Conservation (phyloP, 2,113 vertebrate genomes). For the Carassius carassius region DNA sequence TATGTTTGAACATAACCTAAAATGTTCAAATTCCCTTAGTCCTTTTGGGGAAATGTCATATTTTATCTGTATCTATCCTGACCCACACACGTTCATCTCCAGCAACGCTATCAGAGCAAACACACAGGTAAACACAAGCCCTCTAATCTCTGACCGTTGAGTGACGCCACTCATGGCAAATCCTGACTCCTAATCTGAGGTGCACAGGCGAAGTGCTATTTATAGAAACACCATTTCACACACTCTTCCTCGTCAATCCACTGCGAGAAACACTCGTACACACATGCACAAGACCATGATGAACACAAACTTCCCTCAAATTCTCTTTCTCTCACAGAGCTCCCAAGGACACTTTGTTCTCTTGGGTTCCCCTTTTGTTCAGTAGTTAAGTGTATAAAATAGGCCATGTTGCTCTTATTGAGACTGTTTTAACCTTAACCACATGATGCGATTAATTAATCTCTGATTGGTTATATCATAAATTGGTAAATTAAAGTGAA, state of each 20-base stretch:
- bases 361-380: slow-evolving; percentile 16
- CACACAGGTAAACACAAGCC: slow-evolving; percentile 36
- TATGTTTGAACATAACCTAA: background rate
- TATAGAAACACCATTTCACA: slow-evolving; percentile 48
- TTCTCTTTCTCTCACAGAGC: slow-evolving; percentile 4
- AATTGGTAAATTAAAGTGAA: background rate
- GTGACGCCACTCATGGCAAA: slow-evolving; percentile 49
- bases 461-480: background rate
- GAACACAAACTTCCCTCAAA: slow-evolving; percentile 4
- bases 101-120: background rate
- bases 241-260: slow-evolving; percentile 23
- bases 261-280: slow-evolving; percentile 15
- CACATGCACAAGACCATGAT: slow-evolving; percentile 8
- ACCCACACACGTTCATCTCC: background rate
- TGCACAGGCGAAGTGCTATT: slow-evolving; percentile 51
- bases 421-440: slow-evolving; percentile 19
- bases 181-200: slow-evolving; percentile 56
- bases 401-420: slow-evolving; percentile 11
- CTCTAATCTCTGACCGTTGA: slow-evolving; percentile 47
- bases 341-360: slow-evolving; percentile 29
- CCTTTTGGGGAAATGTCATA: background rate
- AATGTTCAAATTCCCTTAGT: background rate
- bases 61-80: background rate
- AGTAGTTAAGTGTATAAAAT: slow-evolving; percentile 1
- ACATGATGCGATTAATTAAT: background rate